Evolutionary conservation across 2,797 vertebrate species (phyloP).

Genomic region (Microcaecilia unicolor): DNA sequence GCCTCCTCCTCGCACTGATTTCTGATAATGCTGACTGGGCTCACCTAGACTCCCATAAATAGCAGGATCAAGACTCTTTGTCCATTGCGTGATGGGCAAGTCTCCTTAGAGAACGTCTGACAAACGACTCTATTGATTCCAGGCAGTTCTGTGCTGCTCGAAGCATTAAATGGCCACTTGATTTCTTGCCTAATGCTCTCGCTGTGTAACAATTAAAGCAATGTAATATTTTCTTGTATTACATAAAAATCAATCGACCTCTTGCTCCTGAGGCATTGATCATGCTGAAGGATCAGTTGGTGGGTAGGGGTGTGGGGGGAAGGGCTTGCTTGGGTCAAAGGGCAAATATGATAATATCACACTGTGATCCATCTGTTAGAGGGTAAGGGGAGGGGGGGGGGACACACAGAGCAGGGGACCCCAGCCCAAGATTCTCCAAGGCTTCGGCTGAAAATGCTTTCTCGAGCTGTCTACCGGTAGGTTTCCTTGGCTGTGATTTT

Average conservation of each 20-base stretch:
- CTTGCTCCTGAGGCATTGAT: conserved; percentile 62
- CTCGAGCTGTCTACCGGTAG: too few species aligned
- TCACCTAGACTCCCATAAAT: conserved; percentile 61
- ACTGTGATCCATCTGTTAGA: not conserved
- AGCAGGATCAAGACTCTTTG: conserved; percentile 48
- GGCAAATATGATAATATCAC: conserved; percentile 38
- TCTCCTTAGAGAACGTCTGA: conserved; percentile 79
- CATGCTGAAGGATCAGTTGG: conserved; percentile 55
- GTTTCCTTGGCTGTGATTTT: too few species aligned
- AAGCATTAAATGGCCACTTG: conserved; percentile 81
- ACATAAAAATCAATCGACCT: conserved; percentile 97
- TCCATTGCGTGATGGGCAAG: conserved; percentile 44
- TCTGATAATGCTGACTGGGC: conserved; percentile 95
- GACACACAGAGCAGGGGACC: too few species aligned
- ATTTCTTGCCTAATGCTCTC: conserved; percentile 76
- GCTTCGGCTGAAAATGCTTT: too few species aligned
- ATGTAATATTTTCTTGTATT: conserved; percentile 94
- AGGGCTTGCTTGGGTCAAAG: conserved; percentile 47
- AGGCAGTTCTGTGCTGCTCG: conserved; percentile 67
- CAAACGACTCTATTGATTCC: conserved; percentile 93
- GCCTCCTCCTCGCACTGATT: conserved; percentile 78
- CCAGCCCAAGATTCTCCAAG: too few species aligned
- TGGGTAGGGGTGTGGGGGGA: too few species aligned
- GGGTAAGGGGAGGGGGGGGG: too few species aligned
- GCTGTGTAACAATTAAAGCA: conserved; percentile 82